These are phyloP conservation scores for Dendrocincla tyrannina DNA, from an alignment of 2,797 vertebrate genomes.

Conservation along the genomic window DNA sequence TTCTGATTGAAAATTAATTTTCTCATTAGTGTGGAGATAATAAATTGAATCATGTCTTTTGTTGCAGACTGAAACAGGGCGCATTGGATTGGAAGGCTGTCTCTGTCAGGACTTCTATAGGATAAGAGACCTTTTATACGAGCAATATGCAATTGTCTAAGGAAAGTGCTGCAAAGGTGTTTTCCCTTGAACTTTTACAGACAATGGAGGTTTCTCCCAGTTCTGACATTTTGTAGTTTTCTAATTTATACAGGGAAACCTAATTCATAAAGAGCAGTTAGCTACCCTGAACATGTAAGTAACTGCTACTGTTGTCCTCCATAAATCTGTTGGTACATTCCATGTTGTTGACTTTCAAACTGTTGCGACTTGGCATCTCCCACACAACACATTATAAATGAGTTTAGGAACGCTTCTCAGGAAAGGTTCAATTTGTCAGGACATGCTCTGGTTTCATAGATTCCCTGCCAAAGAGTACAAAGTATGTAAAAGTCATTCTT, in stretches of 20 bases:
- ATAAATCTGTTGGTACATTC: constrained; percentile 43
- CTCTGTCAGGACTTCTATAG: constrained; percentile 98
- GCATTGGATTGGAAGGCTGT: constrained; percentile 96
- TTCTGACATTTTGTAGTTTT: constrained; percentile 67
- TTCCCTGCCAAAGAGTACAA: constrained; percentile 40
- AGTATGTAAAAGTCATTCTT: not conserved
- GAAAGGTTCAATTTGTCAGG: constrained; percentile 31
- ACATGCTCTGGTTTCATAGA: not conserved
- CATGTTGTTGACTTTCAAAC: constrained; percentile 14
- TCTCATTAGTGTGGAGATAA: not conserved
- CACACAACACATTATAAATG: not conserved
- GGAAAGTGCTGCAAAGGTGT: constrained; percentile 38
- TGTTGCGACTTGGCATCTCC: not conserved
- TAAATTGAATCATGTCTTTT: constrained; percentile 23
- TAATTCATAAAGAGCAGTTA: constrained; percentile 26
- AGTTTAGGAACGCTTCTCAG: constrained; percentile 1
- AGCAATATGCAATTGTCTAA: constrained; percentile 97
- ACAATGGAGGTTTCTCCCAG: constrained; percentile 9
- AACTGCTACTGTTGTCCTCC: constrained; percentile 9
- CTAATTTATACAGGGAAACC: constrained; percentile 60
- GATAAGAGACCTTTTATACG: constrained; percentile 96
- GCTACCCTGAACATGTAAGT: constrained; percentile 46
- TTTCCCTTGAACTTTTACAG: constrained; percentile 67
- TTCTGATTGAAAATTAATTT: not conserved
- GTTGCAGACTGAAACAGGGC: constrained; percentile 95